Evolutionary conservation across 2,797 vertebrate genomes (phyloP).

Genomic region (Cyprinella venusta): DNA sequence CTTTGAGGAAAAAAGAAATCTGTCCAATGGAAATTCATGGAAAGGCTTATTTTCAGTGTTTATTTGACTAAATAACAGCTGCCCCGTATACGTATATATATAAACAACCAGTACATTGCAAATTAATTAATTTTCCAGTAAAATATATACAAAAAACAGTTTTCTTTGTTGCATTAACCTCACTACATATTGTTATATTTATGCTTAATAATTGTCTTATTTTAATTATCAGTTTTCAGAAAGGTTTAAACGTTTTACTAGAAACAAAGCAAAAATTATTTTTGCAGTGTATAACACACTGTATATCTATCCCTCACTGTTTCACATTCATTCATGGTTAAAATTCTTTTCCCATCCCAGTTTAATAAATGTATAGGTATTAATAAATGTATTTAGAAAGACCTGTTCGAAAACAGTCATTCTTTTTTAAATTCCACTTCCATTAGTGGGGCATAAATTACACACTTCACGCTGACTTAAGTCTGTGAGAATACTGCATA

Average conservation of each 20-base stretch:
- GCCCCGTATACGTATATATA: neutral
- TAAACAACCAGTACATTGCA: neutral
- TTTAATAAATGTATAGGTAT: neutral
- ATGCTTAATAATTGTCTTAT: neutral
- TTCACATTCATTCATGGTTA: neutral
- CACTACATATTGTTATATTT: neutral
- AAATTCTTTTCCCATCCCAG: neutral
- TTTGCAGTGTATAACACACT: neutral
- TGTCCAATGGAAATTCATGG: neutral
- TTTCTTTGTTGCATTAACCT: neutral
- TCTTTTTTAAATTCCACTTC: neutral
- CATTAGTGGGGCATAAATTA: neutral
- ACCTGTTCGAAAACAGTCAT: neutral
- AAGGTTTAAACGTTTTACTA: neutral
- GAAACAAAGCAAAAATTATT: neutral
- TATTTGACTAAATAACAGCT: neutral
- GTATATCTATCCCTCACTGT: neutral
- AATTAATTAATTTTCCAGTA: neutral
- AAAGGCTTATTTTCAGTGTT: neutral
- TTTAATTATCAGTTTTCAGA: neutral
- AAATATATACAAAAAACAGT: neutral
- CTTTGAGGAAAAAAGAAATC: neutral
- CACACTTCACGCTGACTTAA: neutral
- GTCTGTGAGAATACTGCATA: neutral
- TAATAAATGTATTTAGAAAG: neutral